Base-by-base conservation (phyloP, 2,113 vertebrate species). In the Phaethornis superciliosus region DNA sequence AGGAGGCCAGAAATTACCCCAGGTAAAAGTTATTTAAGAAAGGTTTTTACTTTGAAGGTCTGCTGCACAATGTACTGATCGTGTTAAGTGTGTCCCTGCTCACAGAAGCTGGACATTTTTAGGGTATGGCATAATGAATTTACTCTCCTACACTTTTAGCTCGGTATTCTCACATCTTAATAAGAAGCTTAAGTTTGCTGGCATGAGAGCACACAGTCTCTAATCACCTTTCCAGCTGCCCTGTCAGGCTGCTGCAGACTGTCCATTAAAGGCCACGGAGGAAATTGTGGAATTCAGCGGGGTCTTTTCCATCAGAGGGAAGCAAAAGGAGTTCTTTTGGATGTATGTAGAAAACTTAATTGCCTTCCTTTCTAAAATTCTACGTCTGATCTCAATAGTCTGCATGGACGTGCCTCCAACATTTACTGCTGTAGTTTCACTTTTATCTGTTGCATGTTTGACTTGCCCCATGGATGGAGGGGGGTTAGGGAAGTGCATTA, bases 11-110 rank as follows among this genome's bases (percentile, higher is more conserved):
- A 22, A 33, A 84, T 46, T 0, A 0, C 8, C n/a, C 23, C 49
- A 94, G 82, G 76, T 81, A 35, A 59, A 94, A 81, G 26, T 32
- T 91, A 58, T 85, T 95, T 96, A 35, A 71, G 49, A 93, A 92
- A 75, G 24, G 5, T 63, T 90, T 84, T 96, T 85, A 52, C 87
- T 94, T 79, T 42, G 62, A 89, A 80, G 67, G 46, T 21, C 37
- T 44, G 2, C 30, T 94, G 52, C 37, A 80, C 60, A 90, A 71
- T 47, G 62, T 35, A 54, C 30, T 42, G 30, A 54, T 84, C 60
- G 15, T 26, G 4, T 89, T 87, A 79, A 30, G 33, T 46, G 56
- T 67, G 56, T 35, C 40, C n/a, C 51, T 76, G 51, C 62, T 91
- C 40, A 59, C 5, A 76, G 32, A 54, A 92, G 28, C 23, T 35